Evolutionary conservation across 2,888 invertebrate genomes (phyloP).

Genomic region (Geotrupes spiniger): DNA sequence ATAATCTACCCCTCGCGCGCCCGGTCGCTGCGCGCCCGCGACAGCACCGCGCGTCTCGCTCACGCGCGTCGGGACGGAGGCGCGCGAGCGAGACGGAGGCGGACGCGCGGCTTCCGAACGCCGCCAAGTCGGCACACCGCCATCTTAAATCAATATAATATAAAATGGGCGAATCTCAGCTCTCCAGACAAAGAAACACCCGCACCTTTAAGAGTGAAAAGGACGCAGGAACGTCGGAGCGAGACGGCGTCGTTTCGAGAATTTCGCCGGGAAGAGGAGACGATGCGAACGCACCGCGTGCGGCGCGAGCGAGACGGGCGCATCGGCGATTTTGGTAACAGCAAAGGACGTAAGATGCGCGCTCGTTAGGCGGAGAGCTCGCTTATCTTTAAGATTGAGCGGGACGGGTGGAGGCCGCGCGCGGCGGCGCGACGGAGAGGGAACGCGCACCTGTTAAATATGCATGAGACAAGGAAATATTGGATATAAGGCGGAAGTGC

Average conservation of each 20-base stretch:
- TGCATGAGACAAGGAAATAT: constrained; percentile 49
- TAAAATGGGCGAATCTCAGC: constrained; percentile 51
- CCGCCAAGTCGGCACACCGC: constrained; percentile 41
- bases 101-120: constrained; percentile 30
- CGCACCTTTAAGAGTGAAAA: constrained; percentile 42
- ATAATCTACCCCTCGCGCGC: constrained; percentile 37
- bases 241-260: constrained; percentile 23
- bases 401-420: constrained; percentile 12
- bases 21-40: constrained; percentile 20
- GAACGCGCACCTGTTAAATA: constrained; percentile 44
- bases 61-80: constrained; percentile 7
- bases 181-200: constrained; percentile 45
- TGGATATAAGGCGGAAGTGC: constrained; percentile 48
- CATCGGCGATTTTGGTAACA: constrained; percentile 23
- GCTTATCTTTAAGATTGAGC: constrained; percentile 26
- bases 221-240: constrained; percentile 31
- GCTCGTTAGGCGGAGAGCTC: constrained; percentile 19
- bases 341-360: constrained; percentile 25
- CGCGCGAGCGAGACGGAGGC: constrained; percentile 13
- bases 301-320: constrained; percentile 22
- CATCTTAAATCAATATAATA: constrained; percentile 53
- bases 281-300: constrained; percentile 23
- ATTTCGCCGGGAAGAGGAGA: constrained; percentile 28
- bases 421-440: constrained; percentile 6
- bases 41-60: constrained; percentile 19